A percentile compares a stretch with the other conserved stretches of the same genome.
Evolutionary conservation across 2,888 invertebrate genomes (phyloP).

Genomic region (Anthophora plumipes): DNA sequence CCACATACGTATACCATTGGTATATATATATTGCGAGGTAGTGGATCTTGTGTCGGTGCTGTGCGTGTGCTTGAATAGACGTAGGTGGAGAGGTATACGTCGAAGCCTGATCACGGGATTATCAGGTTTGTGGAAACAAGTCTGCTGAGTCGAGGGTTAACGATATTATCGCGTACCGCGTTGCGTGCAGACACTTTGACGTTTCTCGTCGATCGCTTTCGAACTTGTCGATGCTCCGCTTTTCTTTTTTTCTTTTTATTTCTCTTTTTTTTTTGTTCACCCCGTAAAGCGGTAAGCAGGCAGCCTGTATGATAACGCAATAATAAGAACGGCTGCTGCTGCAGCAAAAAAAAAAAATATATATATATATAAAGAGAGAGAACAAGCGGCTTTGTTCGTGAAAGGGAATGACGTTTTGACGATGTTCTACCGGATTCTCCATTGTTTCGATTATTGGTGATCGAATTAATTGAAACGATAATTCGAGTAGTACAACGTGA

Average conservation of each 20-base stretch:
- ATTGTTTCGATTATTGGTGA: slow-evolving; percentile 6
- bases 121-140: slow-evolving; percentile 71
- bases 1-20: slow-evolving; percentile 23
- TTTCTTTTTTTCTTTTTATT: neutral
- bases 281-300: slow-evolving; percentile 4
- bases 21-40: slow-evolving; percentile 12
- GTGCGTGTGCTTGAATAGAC: slow-evolving; percentile 16
- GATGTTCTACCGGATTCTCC: slow-evolving; percentile 1
- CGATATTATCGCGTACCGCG: slow-evolving; percentile 65
- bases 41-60: slow-evolving; percentile 1
- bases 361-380: too few relatives aligned
- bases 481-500: neutral
- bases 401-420: neutral
- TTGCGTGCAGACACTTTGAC: slow-evolving; percentile 58
- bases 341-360: neutral
- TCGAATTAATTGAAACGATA: neutral
- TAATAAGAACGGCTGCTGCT: slow-evolving; percentile 7
- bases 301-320: neutral
- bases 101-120: slow-evolving; percentile 65
- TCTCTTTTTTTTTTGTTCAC: too few relatives aligned
- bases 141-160: slow-evolving; percentile 58
- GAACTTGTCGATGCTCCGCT: slow-evolving; percentile 40
- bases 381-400: neutral
- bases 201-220: slow-evolving; percentile 53
- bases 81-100: slow-evolving; percentile 42